Conservation (phyloP, 2,888 invertebrate species). For the Liodrosophila aerea region DNA sequence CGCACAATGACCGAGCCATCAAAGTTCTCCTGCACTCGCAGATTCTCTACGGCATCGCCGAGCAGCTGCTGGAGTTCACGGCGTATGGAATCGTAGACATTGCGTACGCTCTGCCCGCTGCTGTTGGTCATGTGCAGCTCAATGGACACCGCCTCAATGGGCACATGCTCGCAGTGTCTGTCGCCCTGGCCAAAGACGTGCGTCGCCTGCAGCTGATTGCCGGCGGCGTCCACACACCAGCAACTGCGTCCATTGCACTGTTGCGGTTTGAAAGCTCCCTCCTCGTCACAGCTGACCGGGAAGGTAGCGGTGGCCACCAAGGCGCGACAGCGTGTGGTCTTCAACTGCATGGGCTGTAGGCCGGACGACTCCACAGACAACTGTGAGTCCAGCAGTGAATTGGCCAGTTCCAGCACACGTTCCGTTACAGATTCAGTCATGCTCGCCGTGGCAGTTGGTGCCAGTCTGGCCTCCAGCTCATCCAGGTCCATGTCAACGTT, state of each 20-base stretch:
- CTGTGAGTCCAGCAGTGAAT: slow-evolving; percentile 80
- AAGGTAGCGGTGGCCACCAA: slow-evolving; percentile 81
- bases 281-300: slow-evolving; percentile 86
- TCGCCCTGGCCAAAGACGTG: slow-evolving; percentile 85
- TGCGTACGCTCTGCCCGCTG: slow-evolving; percentile 83
- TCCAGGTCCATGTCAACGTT: slow-evolving; percentile 54
- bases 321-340: slow-evolving; percentile 83
- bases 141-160: slow-evolving; percentile 89
- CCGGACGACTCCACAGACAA: slow-evolving; percentile 76
- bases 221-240: slow-evolving; percentile 94
- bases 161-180: slow-evolving; percentile 85
- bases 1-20: slow-evolving; percentile 84
- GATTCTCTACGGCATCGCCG: slow-evolving; percentile 84
- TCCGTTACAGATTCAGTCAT: slow-evolving; percentile 68
- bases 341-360: slow-evolving; percentile 70
- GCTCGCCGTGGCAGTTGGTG: slow-evolving; percentile 13
- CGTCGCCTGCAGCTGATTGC: slow-evolving; percentile 86
- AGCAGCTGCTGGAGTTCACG: slow-evolving; percentile 81
- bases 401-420: slow-evolving; percentile 74
- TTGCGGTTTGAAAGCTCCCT: slow-evolving; percentile 88
- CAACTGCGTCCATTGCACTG: slow-evolving; percentile 88
- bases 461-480: slow-evolving; percentile 46
- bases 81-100: slow-evolving; percentile 83
- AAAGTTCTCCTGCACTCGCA: slow-evolving; percentile 83
- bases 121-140: slow-evolving; percentile 88